A percentile compares a stretch with the other conserved stretches of the same genome.
These are phyloP conservation scores for Panthera tigris DNA, from an alignment of 2,113 vertebrate species.

Conservation along the genomic window DNA sequence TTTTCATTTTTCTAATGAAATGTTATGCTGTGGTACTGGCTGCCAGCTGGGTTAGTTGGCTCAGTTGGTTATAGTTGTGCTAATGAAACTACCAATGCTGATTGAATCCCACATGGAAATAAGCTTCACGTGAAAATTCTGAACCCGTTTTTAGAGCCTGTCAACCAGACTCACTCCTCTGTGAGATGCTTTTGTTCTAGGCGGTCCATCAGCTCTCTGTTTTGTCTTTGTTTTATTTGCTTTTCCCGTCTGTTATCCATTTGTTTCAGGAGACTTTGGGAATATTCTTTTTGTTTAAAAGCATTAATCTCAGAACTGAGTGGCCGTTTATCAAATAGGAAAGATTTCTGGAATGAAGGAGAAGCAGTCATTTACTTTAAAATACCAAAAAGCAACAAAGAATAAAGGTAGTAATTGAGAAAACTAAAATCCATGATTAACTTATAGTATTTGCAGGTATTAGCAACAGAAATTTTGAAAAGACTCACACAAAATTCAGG, in stretches of 20 bases:
- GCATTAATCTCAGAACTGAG: conserved; percentile 81
- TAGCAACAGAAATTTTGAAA: not conserved
- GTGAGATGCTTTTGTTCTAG: conserved; percentile 86
- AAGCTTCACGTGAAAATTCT: not conserved
- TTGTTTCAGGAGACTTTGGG: conserved; percentile 84
- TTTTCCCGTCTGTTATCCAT: conserved; percentile 73
- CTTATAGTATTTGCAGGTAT: not conserved
- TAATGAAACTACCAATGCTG: not conserved
- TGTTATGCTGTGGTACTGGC: not conserved
- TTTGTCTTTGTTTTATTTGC: conserved; percentile 78
- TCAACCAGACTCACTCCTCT: conserved; percentile 84
- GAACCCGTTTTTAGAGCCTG: fast-evolving
- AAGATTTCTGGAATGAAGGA: conserved; percentile 84
- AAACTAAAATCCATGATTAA: conserved; percentile 19
- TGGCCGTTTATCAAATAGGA: conserved; percentile 85
- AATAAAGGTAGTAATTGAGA: not conserved
- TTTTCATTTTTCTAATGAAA: conserved; percentile 1
- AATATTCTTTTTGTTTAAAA: conserved; percentile 82
- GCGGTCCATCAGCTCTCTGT: conserved; percentile 79
- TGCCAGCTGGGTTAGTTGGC: not conserved
- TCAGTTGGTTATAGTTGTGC: not conserved
- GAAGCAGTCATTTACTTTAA: not conserved
- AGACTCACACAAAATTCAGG: conserved; percentile 78
- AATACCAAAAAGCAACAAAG: not conserved
- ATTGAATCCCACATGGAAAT: not conserved